Evolutionary conservation across 2,113 vertebrate species (phyloP).

Genomic region (Columba livia): DNA sequence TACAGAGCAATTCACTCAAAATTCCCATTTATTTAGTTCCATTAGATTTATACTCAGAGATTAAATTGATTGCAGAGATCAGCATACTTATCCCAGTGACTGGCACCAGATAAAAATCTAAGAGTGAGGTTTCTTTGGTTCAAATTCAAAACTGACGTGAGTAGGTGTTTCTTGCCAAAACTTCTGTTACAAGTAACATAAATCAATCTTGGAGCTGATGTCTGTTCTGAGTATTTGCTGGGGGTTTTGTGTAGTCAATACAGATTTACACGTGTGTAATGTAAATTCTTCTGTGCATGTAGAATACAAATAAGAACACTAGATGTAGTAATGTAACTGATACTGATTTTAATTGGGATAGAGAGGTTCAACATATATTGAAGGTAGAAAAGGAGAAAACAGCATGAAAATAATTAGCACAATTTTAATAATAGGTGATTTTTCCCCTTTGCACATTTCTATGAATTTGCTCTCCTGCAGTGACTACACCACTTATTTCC

Average conservation of each 20-base stretch:
- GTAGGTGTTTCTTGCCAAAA: background rate
- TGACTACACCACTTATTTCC: background rate
- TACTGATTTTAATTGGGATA: background rate
- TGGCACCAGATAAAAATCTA: conserved; percentile 41
- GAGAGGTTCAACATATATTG: background rate
- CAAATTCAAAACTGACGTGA: background rate
- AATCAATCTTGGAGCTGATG: background rate
- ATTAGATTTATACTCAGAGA: conserved; percentile 3
- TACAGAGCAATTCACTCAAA: background rate
- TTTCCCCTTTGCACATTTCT: background rate
- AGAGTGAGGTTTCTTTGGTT: conserved; percentile 1
- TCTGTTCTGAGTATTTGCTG: background rate
- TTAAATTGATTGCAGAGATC: conserved; percentile 26
- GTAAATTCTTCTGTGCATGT: background rate
- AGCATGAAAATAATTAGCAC: conserved; percentile 22
- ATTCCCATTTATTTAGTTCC: background rate
- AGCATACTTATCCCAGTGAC: background rate
- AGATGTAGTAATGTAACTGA: background rate
- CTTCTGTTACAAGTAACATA: background rate
- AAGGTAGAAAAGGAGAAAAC: background rate
- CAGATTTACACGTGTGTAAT: background rate
- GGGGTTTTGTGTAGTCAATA: background rate
- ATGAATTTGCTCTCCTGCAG: background rate
- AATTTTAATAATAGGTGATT: background rate
- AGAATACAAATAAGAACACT: background rate